phyloP scores from a whole-genome alignment of 2,797 vertebrate species.

The Tokudaia tokunoshimensis region DNA sequence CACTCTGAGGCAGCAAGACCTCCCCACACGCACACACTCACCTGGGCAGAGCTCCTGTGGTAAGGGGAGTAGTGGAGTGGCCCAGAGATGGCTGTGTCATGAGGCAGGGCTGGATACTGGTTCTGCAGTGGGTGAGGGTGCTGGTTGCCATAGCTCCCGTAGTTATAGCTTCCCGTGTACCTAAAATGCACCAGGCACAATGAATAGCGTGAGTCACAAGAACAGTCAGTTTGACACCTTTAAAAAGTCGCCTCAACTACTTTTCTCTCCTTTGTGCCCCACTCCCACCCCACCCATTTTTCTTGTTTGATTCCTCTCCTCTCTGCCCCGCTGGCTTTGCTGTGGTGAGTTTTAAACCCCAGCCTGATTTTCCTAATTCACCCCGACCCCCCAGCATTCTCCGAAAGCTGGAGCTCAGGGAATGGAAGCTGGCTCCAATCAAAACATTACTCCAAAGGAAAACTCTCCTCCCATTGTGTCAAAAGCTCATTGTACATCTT shows the following conservation, averaged over 20 bases:
- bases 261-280: background rate
- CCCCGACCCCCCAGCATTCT: background rate
- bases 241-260: background rate
- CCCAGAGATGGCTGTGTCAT: constrained; percentile 94
- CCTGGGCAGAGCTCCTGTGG: constrained; percentile 97
- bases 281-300: background rate
- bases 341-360: background rate
- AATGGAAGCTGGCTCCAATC: background rate
- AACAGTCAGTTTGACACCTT: constrained; percentile 3
- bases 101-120: constrained; percentile 96
- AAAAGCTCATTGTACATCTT: background rate
- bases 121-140: constrained; percentile 97
- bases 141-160: constrained; percentile 97
- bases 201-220: constrained; percentile 2
- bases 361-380: background rate
- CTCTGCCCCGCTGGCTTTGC: background rate
- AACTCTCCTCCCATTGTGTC: background rate
- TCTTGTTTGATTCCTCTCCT: background rate
- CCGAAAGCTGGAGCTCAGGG: accelerated
- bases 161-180: constrained; percentile 98
- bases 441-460: constrained; percentile 47
- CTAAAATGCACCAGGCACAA: constrained; percentile 86
- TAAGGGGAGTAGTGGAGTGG: constrained; percentile 98
- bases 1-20: background rate
- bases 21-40: constrained; percentile 84